A percentile compares a stretch with the other conserved stretches of the same genome.
Conservation (phyloP, 2,113 vertebrate species). For the Callithrix jacchus region DNA sequence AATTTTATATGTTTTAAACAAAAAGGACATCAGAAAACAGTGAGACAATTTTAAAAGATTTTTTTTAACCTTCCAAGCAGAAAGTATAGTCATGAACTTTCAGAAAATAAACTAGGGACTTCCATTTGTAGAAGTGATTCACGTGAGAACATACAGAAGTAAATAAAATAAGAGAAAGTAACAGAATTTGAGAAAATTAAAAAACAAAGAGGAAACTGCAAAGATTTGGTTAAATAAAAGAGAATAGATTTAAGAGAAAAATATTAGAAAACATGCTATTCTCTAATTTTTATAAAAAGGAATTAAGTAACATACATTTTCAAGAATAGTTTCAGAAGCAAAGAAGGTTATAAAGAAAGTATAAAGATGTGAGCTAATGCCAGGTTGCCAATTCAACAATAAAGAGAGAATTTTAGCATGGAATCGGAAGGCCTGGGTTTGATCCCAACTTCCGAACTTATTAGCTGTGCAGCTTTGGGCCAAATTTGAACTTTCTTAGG, state of each 20-base stretch:
- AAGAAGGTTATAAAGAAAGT: not conserved
- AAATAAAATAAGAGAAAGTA: not conserved
- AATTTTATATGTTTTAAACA: not conserved
- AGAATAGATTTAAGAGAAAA: not conserved
- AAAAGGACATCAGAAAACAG: slow-evolving; percentile 1
- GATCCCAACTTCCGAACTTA: not conserved
- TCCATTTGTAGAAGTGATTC: not conserved
- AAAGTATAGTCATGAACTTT: not conserved
- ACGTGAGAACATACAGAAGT: not conserved
- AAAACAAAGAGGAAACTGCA: not conserved
- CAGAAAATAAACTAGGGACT: not conserved
- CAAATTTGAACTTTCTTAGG: not conserved
- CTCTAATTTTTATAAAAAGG: not conserved
- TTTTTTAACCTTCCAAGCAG: not conserved
- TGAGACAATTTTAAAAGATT: not conserved
- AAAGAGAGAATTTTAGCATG: not conserved
- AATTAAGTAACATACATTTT: not conserved
- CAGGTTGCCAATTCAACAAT: not conserved
- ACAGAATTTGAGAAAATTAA: not conserved
- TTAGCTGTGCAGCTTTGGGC: not conserved
- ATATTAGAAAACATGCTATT: not conserved
- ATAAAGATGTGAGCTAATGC: not conserved
- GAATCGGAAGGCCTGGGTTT: not conserved
- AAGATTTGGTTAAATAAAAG: not conserved
- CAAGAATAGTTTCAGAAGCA: not conserved